Evolutionary conservation across 2,888 invertebrate genomes (phyloP).

Genomic region (Amblyjoppa proteus): DNA sequence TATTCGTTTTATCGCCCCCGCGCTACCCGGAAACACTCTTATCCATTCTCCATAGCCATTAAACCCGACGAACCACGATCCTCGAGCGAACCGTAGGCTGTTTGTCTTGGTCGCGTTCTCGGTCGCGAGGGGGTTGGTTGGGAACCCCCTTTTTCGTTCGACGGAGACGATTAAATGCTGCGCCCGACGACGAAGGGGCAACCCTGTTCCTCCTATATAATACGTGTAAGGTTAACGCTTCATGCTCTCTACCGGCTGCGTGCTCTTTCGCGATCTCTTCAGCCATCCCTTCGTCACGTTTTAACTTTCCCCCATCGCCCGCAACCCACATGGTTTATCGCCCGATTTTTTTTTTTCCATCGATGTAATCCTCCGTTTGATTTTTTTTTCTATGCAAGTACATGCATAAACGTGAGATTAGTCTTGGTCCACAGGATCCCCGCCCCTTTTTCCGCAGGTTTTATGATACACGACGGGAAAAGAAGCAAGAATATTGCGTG

Average conservation of each 20-base stretch:
- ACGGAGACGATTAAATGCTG: constrained; percentile 61
- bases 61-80: constrained; percentile 62
- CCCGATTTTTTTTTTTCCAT: constrained; percentile 33
- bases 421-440: neutral
- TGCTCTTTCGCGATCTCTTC: constrained; percentile 52
- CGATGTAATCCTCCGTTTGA: constrained; percentile 21
- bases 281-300: constrained; percentile 54
- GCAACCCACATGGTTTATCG: constrained; percentile 27
- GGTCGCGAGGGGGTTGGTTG: constrained; percentile 26
- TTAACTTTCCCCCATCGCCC: constrained; percentile 38
- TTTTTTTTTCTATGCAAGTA: constrained; percentile 9
- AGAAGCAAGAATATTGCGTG: neutral
- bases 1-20: constrained; percentile 61
- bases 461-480: neutral
- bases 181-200: constrained; percentile 34
- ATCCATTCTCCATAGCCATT: constrained; percentile 68
- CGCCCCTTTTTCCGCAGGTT: neutral
- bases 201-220: neutral
- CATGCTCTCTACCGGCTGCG: constrained; percentile 32
- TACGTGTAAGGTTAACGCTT: constrained; percentile 30
- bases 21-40: constrained; percentile 57
- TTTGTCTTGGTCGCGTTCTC: constrained; percentile 52
- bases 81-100: constrained; percentile 58
- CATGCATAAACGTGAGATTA: constrained; percentile 26
- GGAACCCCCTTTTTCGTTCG: constrained; percentile 60